Base-by-base conservation (phyloP, 2,888 invertebrate genomes). In the Synergus laeviventris region DNA sequence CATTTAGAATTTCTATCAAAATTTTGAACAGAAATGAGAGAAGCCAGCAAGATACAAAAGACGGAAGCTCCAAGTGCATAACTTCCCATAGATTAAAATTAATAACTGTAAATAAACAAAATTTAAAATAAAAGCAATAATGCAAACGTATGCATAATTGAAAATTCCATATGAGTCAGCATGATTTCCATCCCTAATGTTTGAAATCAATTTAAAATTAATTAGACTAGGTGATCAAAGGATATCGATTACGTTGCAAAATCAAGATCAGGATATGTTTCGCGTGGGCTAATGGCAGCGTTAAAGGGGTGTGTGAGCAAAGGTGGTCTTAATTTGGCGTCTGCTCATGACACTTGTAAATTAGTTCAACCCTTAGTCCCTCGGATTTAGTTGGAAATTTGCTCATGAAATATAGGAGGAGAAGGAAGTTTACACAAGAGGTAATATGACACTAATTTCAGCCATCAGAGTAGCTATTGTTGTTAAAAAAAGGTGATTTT, bases 291-390 rank as follows among this genome's bases (percentile, higher is more conserved):
- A 49, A 49, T 70, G 49, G 49, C 31, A 70, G 49, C 31, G 9
- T 31, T 31, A 36, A 49, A 70, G 11, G 70, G 31, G 31, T 31
- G 5, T 31, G 49, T 54, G 31, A 54, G 31, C 49, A 31, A 31
- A 49, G n/a, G 49, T 54, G 49, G 70, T 70, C 31, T 70, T 54
- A 49, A 70, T 70, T 70, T 70, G 56, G 74, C 61, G 61, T 76
- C 76, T 76, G 78, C 60, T 76, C 45, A 56, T 76, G 78, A 78
- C 76, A 78, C 78, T 78, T 76, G 78, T 74, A 76, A 78, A 78
- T 76, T 78, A 78, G 62, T 76, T 76, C 56, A 70, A 54, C 49
- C 70, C 31, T 49, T 24, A 24, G 73, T 31, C 56, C 74, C 70
- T 54, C 62, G 56, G 36, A 78, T 78, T 78, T 61, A 49, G 76